Evolutionary conservation across 2,797 vertebrate genomes (phyloP).

Genomic region (Malurus splendens): DNA sequence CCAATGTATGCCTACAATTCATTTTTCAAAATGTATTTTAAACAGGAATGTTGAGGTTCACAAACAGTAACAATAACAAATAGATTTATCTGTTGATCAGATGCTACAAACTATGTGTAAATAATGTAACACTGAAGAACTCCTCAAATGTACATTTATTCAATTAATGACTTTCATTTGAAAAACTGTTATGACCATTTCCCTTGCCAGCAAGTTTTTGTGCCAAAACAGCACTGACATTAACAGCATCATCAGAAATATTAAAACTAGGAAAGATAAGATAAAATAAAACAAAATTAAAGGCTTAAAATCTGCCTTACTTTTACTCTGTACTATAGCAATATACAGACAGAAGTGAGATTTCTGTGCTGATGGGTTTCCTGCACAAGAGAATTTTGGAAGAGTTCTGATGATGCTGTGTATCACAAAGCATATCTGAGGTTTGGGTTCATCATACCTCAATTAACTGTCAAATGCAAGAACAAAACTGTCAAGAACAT

Average conservation of each 20-base stretch:
- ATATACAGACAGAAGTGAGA: not conserved
- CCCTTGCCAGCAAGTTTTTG: not conserved
- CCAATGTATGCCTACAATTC: not conserved
- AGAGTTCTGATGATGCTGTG: fast-evolving
- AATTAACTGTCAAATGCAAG: not conserved
- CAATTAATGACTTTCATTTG: not conserved
- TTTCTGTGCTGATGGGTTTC: not conserved
- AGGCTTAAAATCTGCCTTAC: not conserved
- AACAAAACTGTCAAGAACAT: not conserved
- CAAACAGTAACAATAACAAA: not conserved
- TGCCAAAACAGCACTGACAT: not conserved
- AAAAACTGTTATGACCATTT: not conserved
- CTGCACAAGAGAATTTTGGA: not conserved
- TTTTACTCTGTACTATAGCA: not conserved
- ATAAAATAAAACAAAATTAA: not conserved
- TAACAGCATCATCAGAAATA: not conserved
- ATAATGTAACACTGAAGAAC: not conserved
- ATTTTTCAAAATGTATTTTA: not conserved
- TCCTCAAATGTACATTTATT: not conserved
- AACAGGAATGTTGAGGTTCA: not conserved
- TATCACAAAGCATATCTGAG: not conserved
- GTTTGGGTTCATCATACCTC: not conserved
- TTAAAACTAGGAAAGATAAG: not conserved
- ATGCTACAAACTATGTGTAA: not conserved
- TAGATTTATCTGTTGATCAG: not conserved